A percentile compares a stretch with the other conserved stretches of the same genome.
phyloP scores from a whole-genome alignment of 1,140 invertebrate genomes.

The Leptinotarsa defecta region DNA sequence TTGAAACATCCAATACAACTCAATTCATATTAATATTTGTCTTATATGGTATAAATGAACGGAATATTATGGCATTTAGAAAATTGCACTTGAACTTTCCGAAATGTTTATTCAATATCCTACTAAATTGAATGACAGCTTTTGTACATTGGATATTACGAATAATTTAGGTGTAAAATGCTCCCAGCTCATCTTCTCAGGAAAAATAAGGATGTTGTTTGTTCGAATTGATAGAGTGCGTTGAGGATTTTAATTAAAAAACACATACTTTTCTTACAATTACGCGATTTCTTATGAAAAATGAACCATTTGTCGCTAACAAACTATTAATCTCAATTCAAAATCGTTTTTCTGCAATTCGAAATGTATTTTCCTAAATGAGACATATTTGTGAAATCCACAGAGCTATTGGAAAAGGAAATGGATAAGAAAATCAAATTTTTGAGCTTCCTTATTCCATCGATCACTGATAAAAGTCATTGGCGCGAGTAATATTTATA shows the following conservation, averaged over 20 bases:
- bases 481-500: slow-evolving; percentile 17
- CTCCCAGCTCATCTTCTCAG: too few species aligned
- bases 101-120: too few species aligned
- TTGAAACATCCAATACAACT: too few species aligned
- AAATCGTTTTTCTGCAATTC: not conserved
- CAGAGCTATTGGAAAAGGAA: slow-evolving; percentile 18
- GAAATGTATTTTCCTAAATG: not conserved
- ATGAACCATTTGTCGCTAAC: not conserved
- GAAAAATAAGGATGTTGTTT: too few species aligned
- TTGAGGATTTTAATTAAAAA: not conserved
- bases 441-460: slow-evolving; percentile 25
- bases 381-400: not conserved
- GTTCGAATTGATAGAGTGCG: too few species aligned
- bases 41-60: too few species aligned
- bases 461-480: slow-evolving; percentile 15
- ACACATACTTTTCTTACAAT: not conserved
- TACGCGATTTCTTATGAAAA: not conserved
- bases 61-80: too few species aligned
- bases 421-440: slow-evolving; percentile 24
- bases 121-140: too few species aligned
- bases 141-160: too few species aligned
- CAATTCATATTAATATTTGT: too few species aligned
- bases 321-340: not conserved
- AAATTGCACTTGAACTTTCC: too few species aligned
- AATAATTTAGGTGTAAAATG: too few species aligned